Evolutionary conservation across 2,888 invertebrate species (phyloP), one percentile per base, ranked within the genome.

Genomic region (Dicyrtomina minuta): DNA sequence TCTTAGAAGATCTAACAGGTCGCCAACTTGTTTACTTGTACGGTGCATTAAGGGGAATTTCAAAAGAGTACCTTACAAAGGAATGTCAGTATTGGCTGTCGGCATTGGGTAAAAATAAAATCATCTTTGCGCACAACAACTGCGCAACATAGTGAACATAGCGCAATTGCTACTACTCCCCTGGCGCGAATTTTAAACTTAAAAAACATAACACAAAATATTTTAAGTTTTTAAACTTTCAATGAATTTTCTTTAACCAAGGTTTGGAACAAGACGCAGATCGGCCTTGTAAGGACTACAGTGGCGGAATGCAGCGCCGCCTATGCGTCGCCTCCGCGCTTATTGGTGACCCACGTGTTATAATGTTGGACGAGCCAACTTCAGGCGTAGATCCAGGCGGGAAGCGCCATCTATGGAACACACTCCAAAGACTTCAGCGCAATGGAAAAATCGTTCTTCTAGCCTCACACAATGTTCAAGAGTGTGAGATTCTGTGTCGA

Each of bases 401-500:
- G 46, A 62, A 60, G 24, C 41, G 59, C 22, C 65, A 60, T 56
- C 55, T 72, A 1, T 72, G 72, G 70, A 60, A 59, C 17, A 70
- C 70, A 0, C 56, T 72, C 3, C 70, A 70, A 46, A 22, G 60
- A 12, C 60, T 70, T 15, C 67, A 68, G 20, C 51, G 59, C 13
- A 44, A 43, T 15, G 64, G 67, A 6, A 72, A 70, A 55, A 55
- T 59, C 17, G 53, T 72, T 1, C 13, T 72, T 15, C 59, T 72
- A 4, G 65, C 70, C n/a, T 70, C 70, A 1, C 66, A 59, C 22
- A 68, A 72, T 70, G 67, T 72, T 13, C 67, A 70, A 22, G 72
- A 72, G 39, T 72, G 70, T 60, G 70, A 72, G 20, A 70, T 51
- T n/a, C 60, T 72, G 1, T 72, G 72, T 41, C 44, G 62, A 6